Base-by-base conservation (phyloP, 2,113 vertebrate genomes). In the Megaceryle maxima region DNA sequence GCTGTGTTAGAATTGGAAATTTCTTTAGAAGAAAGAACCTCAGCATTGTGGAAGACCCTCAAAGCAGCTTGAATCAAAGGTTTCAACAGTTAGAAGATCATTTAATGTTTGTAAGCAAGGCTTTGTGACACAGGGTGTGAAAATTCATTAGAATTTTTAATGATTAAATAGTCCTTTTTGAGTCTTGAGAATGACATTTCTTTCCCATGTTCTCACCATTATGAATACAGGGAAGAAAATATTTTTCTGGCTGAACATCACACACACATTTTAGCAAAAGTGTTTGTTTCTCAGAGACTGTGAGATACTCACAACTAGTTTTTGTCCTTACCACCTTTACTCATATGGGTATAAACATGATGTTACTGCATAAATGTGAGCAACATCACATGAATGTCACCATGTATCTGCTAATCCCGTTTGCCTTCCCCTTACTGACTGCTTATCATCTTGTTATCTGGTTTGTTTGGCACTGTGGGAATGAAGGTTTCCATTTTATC, bases 81-180 rank as follows among this genome's bases (percentile, higher is more conserved):
- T 69, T 97, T 93, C 35, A 79, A 44, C 79, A 90, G 83, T 80
- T 90, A 69, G 41, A 83, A 76, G 29, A 66, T 41, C 13, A 80
- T 80, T 69, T 96, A 57, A 83, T 90, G 73, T 83, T 72, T 92
- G 68, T 80, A 83, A 93, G 79, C 37, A 74, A 77, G 24, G 44
- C 72, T 90, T 93, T 90, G 67, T 68, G 72, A 80, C 72, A 83
- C 2, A 46, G 72, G 10, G 17, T 87, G 43, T 94, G 74, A 79
- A 96, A 96, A 91, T 68, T 62, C 24, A n/a, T 82, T 91, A 87
- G 77, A 60, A n/a, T 77, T 96, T 92, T 56, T 31, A 79, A 6
- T 75, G n/a, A 78, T 77, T 80, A 87, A 90, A 21, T 66, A 78
- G 73, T 68, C 48, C 29, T 75, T 91, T 92, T 89, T 75, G 26